These are phyloP conservation scores for Lophius americanus DNA, from an alignment of 2,797 vertebrate genomes.

Conservation along the genomic window DNA sequence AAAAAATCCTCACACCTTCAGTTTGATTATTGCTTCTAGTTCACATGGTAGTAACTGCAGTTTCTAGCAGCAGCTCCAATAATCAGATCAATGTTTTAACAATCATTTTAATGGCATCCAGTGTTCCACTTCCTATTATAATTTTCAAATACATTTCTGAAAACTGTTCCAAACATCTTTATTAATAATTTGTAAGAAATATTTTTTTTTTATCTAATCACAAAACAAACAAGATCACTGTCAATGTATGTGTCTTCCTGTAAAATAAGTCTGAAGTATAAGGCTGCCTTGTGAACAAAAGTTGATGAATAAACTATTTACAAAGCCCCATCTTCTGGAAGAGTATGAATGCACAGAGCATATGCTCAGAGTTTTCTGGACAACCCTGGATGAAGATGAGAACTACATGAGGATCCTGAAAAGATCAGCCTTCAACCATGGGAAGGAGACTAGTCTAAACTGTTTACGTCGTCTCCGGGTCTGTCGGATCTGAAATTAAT, in stretches of 20 bases:
- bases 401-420: slow-evolving; percentile 16
- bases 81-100: no score
- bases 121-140: background rate
- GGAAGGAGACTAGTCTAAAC: slow-evolving; percentile 42
- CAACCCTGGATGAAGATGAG: background rate
- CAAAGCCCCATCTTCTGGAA: slow-evolving; percentile 1
- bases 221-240: slow-evolving; percentile 6
- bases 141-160: background rate
- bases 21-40: no score
- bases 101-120: background rate
- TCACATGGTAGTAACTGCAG: no score
- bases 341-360: background rate
- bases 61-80: no score
- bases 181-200: slow-evolving; percentile 4
- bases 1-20: no score
- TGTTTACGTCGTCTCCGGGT: slow-evolving; percentile 69
- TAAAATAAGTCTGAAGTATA: background rate
- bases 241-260: background rate
- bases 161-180: background rate
- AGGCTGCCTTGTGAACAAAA: background rate
- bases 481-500: slow-evolving; percentile 63
- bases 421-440: background rate
- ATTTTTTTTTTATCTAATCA: background rate
- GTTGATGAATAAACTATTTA: slow-evolving; percentile 3
- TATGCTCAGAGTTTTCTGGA: background rate